These are phyloP conservation scores for Amphiprion percula DNA, from an alignment of 2,113 vertebrate genomes.

Conservation along the genomic window DNA sequence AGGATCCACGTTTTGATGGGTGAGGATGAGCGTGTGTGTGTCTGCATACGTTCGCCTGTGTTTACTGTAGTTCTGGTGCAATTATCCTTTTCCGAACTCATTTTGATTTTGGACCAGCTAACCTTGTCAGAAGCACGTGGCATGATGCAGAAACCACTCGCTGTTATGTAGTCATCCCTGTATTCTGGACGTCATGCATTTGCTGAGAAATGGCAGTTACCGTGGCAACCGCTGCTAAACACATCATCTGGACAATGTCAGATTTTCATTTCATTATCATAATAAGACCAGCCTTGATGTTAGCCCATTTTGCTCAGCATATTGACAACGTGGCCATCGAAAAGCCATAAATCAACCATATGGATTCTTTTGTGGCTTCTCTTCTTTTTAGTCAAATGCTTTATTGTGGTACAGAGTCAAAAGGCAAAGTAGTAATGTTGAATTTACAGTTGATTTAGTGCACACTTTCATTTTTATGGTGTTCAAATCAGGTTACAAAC, in stretches of 20 bases:
- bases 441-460: neutral
- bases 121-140: conserved; percentile 43
- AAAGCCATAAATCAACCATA: conserved; percentile 18
- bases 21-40: conserved; percentile 19
- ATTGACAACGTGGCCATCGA: neutral
- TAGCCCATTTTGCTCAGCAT: neutral
- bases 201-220: conserved; percentile 50
- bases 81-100: conserved; percentile 38
- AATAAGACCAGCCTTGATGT: conserved; percentile 33
- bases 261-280: conserved; percentile 53
- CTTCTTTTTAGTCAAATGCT: conserved; percentile 4
- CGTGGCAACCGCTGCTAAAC: conserved; percentile 63
- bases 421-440: neutral
- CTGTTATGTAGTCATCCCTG: conserved; percentile 44
- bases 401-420: neutral
- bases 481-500: conserved; percentile 25
- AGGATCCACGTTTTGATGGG: conserved; percentile 2
- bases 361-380: neutral
- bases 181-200: conserved; percentile 49
- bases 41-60: neutral
- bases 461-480: conserved; percentile 13
- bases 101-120: conserved; percentile 27
- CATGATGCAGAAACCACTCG: conserved; percentile 42
- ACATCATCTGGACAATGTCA: conserved; percentile 60
- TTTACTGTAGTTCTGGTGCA: conserved; percentile 6